Conservation (phyloP, 2,888 invertebrate species). For the Nebria salina region DNA sequence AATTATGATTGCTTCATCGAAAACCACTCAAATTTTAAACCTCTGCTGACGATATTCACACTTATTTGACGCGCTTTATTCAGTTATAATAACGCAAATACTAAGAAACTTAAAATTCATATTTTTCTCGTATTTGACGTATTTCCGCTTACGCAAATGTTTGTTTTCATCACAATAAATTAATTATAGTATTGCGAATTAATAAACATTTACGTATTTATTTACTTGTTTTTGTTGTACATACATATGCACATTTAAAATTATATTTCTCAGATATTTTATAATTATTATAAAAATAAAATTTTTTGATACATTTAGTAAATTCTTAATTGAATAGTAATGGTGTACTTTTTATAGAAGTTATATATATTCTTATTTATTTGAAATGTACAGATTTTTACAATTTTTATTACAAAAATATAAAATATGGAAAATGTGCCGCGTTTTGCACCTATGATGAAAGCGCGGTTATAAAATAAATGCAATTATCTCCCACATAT, state of each 20-base stretch:
- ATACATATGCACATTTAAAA: neutral
- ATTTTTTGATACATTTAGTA: too few species aligned
- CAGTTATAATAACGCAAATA: neutral
- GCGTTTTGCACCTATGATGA: neutral
- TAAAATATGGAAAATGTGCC: too few species aligned
- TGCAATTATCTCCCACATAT: neutral
- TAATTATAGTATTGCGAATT: neutral
- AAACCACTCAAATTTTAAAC: neutral
- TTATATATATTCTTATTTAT: too few species aligned
- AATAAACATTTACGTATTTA: neutral
- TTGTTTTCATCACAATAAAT: neutral
- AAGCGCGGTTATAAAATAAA: neutral
- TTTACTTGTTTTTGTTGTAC: neutral
- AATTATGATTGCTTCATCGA: constrained; percentile 1
- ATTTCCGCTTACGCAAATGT: neutral
- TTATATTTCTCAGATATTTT: too few species aligned
- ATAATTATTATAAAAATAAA: too few species aligned
- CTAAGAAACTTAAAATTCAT: neutral
- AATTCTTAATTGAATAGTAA: too few species aligned
- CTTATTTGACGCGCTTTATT: neutral
- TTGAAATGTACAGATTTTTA: too few species aligned
- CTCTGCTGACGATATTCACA: neutral
- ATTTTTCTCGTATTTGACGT: neutral
- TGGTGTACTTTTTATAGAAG: too few species aligned
- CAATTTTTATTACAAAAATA: too few species aligned